A percentile compares a stretch with the other conserved stretches of the same genome.
Evolutionary conservation across 2,797 vertebrate genomes (phyloP).

Genomic region (Syndactyla subalaris): DNA sequence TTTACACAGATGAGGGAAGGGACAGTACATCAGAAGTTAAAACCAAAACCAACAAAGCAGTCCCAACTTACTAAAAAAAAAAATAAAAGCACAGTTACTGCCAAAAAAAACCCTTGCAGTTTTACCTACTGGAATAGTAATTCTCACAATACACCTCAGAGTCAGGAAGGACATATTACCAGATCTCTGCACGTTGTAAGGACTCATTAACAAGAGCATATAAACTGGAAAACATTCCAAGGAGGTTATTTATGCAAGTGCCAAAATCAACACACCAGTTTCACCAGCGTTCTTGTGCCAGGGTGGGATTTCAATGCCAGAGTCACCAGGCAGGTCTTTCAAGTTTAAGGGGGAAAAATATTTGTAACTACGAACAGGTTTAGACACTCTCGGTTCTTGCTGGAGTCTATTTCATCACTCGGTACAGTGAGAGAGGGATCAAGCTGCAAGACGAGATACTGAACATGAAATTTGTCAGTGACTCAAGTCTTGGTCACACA

Average conservation of each 20-base stretch:
- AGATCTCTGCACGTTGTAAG: conserved; percentile 34
- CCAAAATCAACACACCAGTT: conserved; percentile 64
- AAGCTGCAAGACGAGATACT: background rate
- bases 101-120: background rate
- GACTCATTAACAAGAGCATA: conserved; percentile 45
- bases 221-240: conserved; percentile 54
- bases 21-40: background rate
- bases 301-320: conserved; percentile 53
- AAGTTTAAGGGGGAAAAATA: conserved; percentile 35
- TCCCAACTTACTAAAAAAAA: background rate
- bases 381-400: conserved; percentile 35
- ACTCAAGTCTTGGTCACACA: background rate
- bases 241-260: conserved; percentile 63
- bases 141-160: background rate
- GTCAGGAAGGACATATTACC: conserved; percentile 1
- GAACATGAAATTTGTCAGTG: conserved; percentile 3
- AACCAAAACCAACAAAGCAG: background rate
- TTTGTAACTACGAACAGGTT: conserved; percentile 59
- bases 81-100: background rate
- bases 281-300: conserved; percentile 12
- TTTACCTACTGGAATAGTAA: background rate
- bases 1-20: background rate
- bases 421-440: background rate
- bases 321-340: conserved; percentile 61
- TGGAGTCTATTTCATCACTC: conserved; percentile 14